Conservation (phyloP, 2,888 invertebrate genomes). For the Bombylius discolor region DNA sequence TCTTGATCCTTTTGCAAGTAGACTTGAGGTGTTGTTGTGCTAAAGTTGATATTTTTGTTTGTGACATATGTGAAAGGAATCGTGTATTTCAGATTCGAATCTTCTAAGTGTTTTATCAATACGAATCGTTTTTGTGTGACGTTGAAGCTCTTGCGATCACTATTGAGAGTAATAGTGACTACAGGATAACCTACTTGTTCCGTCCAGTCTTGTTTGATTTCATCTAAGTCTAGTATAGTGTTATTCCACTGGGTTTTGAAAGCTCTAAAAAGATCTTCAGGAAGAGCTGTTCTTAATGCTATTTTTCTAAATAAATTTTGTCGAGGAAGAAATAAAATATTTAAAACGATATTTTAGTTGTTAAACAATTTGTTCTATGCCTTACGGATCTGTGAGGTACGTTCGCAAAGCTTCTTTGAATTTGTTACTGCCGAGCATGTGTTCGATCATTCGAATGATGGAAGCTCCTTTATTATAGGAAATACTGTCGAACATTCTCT, state of each 20-base stretch:
- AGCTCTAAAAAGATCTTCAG: constrained; percentile 40
- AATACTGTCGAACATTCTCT: constrained; percentile 50
- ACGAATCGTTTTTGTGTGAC: constrained; percentile 24
- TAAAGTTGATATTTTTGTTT: constrained; percentile 20
- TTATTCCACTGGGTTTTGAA: constrained; percentile 32
- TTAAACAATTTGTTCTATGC: no score
- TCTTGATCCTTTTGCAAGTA: not conserved
- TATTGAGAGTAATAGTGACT: constrained; percentile 36
- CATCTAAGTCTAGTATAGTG: constrained; percentile 23
- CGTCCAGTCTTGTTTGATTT: constrained; percentile 47
- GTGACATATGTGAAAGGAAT: constrained; percentile 32
- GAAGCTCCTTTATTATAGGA: constrained; percentile 56
- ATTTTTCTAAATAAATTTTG: no score
- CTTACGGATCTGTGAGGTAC: constrained; percentile 29
- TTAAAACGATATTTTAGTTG: no score
- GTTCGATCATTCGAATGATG: constrained; percentile 55
- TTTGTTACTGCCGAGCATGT: constrained; percentile 41
- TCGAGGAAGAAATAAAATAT: no score
- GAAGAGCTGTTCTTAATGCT: constrained; percentile 29
- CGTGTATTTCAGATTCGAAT: constrained; percentile 20
- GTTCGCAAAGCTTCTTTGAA: constrained; percentile 43
- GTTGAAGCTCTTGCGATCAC: constrained; percentile 6
- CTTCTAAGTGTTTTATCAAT: constrained; percentile 17
- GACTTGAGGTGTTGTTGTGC: constrained; percentile 19
- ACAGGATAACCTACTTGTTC: constrained; percentile 52